Evolutionary conservation across 2,113 vertebrate genomes (phyloP).

Genomic region (Phylloscopus trochiloides): DNA sequence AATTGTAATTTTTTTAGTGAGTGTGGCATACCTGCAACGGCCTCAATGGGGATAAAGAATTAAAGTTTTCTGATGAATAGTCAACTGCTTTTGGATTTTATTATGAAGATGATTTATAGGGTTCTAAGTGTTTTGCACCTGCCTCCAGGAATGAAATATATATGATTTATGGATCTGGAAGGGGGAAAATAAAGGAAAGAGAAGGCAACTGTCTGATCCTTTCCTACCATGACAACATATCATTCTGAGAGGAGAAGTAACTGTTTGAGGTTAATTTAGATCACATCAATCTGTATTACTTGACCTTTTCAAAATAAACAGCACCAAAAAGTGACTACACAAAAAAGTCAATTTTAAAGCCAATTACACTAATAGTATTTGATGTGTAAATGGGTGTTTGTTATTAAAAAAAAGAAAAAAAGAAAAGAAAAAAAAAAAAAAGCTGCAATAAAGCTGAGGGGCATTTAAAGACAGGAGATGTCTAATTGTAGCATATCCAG

Average conservation of each 20-base stretch:
- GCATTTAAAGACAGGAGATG: slow-evolving; percentile 71
- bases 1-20: not conserved
- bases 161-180: slow-evolving; percentile 4
- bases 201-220: not conserved
- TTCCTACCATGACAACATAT: not conserved
- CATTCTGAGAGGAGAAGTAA: slow-evolving; percentile 46
- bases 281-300: slow-evolving; percentile 64
- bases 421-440: not conserved
- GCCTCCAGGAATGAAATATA: not conserved
- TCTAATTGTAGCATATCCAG: slow-evolving; percentile 74
- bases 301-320: slow-evolving; percentile 70
- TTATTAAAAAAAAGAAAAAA: slow-evolving; percentile 52
- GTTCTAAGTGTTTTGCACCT: not conserved
- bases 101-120: not conserved
- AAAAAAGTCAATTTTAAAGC: slow-evolving; percentile 65
- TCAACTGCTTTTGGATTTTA: not conserved
- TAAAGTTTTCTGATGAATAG: not conserved
- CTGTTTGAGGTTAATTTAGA: slow-evolving; percentile 58
- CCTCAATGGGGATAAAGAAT: not conserved
- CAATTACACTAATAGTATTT: slow-evolving; percentile 61
- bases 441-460: slow-evolving; percentile 49
- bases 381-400: slow-evolving; percentile 69
- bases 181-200: not conserved
- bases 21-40: fast-evolving
- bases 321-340: slow-evolving; percentile 67